A percentile compares a stretch with the other conserved stretches of the same genome.
These are phyloP conservation scores for Chamaea fasciata DNA, from an alignment of 2,113 vertebrate genomes.

Conservation along the genomic window DNA sequence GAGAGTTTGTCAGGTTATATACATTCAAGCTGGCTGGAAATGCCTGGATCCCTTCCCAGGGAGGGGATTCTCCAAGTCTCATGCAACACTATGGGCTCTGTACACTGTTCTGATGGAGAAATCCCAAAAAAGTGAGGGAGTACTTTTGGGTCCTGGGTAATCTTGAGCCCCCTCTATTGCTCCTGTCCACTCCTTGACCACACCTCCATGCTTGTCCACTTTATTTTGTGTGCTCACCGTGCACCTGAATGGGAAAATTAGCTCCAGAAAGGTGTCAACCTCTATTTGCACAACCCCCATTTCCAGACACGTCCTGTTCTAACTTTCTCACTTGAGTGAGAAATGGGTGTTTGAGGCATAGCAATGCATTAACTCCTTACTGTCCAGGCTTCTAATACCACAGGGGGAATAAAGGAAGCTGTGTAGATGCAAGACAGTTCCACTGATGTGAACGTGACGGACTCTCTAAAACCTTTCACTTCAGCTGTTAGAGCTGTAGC, in stretches of 20 bases:
- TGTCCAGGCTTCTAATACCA: not conserved
- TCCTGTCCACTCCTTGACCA: not conserved
- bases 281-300: rapidly evolving
- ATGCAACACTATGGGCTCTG: not conserved
- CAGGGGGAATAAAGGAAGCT: not conserved
- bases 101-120: not conserved
- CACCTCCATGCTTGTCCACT: not conserved
- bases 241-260: not conserved
- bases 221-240: not conserved
- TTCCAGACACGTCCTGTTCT: not conserved
- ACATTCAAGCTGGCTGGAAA: not conserved
- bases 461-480: not conserved
- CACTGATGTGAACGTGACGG: not conserved
- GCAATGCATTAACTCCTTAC: not conserved
- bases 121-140: not conserved
- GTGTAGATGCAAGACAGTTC: not conserved
- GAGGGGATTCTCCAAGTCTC: not conserved
- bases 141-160: not conserved
- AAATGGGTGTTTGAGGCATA: not conserved
- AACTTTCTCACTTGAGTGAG: not conserved
- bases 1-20: not conserved
- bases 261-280: not conserved
- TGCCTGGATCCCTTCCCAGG: not conserved
- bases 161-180: not conserved
- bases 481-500: not conserved